A percentile compares a stretch with the other conserved stretches of the same genome.
These are phyloP conservation scores for Pseudoips prasinana DNA, from an alignment of 2,888 invertebrate species.

Conservation along the genomic window DNA sequence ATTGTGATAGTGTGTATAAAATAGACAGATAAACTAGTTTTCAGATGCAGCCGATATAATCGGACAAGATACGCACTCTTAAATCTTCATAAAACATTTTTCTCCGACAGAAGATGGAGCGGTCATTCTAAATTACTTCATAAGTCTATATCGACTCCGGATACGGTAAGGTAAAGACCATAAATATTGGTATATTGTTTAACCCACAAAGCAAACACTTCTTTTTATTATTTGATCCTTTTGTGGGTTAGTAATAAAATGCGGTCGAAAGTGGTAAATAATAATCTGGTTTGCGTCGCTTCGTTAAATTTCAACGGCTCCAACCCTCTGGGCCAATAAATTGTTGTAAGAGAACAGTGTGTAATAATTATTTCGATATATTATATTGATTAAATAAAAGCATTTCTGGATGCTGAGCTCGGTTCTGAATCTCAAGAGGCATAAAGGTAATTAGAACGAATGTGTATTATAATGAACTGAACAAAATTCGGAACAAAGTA, in stretches of 20 bases:
- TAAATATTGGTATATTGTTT: conserved; percentile 49
- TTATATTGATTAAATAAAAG: conserved; percentile 42
- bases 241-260: conserved; percentile 47
- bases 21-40: too few species aligned
- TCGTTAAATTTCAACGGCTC: conserved; percentile 29
- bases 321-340: conserved; percentile 42
- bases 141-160: conserved; percentile 31
- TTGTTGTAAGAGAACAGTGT: conserved; percentile 39
- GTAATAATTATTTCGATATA: conserved; percentile 42
- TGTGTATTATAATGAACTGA: conserved; percentile 24
- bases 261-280: conserved; percentile 54
- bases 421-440: conserved; percentile 26
- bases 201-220: conserved; percentile 42
- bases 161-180: conserved; percentile 34
- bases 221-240: conserved; percentile 54
- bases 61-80: too few species aligned
- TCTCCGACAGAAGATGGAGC: too few species aligned
- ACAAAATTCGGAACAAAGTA: conserved; percentile 24
- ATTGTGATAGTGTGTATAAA: too few species aligned
- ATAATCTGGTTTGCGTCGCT: conserved; percentile 48
- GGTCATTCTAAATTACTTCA: conserved; percentile 23
- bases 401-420: conserved; percentile 27
- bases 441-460: conserved; percentile 31
- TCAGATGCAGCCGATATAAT: too few species aligned
- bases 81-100: too few species aligned